Base-by-base conservation (phyloP, 2,797 vertebrate genomes). In the Enteromius viviparus region DNA sequence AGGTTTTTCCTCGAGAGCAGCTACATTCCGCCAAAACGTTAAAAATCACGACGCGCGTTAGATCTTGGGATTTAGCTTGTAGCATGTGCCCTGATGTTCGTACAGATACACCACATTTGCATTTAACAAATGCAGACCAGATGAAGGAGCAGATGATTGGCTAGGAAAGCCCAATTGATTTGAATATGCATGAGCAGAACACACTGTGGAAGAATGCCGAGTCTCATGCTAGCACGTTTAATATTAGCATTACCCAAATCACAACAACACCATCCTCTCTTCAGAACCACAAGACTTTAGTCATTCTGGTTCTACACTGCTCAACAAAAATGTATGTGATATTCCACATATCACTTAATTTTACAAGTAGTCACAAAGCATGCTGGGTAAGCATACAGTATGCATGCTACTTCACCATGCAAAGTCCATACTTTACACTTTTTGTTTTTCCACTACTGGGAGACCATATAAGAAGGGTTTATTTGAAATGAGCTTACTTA, bases 101-200 rank as follows among this genome's bases (percentile, higher is more conserved):
- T 40, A 40, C 3, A 66, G 29, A 1, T 45, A 32, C 11, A 3
- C 3, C 53, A 10, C 66, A 80, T 80, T 60, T 71, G 66, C 66
- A 70, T 79, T 37, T 45, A 68, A 29, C 65, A 40, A 40, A 12
- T 2, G 32, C 34, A 15, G 49, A 80, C 32, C 78, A 80, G 66
- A 69, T 19, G 78, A 69, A 53, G 49, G 4, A 19, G 34, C 78
- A 69, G 65, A 58, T 29, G 51, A 69, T 58, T 80, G 78, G 78
- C 49, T 42, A 23, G 32, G 37, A 53, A 51, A 55, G 23, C 4
- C 1, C 21, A 2, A 0, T 8, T 29, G 0, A 29, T 70, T 42
- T 69, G 78, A 58, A 70, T 80, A 80, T 70, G 64, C 65, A 80
- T 80, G 78, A 80, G 65, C 65, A 69, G 65, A 68, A 69, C 65